Conservation (phyloP, 2,113 vertebrate genomes). For the Rynchops niger region DNA sequence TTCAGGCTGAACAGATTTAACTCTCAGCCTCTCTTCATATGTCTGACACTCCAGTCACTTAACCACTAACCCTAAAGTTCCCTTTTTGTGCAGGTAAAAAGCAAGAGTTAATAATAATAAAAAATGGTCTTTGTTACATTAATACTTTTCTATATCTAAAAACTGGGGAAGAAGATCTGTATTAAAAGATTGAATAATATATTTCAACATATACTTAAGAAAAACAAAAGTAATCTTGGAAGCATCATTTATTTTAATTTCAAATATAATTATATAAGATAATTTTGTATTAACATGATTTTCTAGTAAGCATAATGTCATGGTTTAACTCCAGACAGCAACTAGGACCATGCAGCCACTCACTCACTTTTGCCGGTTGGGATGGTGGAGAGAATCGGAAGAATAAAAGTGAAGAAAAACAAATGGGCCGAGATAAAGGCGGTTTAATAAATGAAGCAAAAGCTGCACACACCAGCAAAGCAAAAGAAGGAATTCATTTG, state of each 20-base stretch:
- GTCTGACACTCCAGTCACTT: accelerated
- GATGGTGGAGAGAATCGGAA: not conserved
- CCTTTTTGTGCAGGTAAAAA: not conserved
- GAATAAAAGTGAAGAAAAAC: not conserved
- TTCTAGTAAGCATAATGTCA: not conserved
- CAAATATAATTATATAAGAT: not conserved
- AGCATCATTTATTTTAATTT: not conserved
- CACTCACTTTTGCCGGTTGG: not conserved
- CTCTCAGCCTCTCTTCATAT: not conserved
- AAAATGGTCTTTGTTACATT: not conserved
- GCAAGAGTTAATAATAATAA: not conserved
- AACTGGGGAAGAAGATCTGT: not conserved
- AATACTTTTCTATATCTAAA: not conserved
- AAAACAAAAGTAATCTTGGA: not conserved
- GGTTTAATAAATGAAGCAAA: not conserved
- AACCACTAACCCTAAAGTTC: not conserved
- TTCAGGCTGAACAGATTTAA: not conserved
- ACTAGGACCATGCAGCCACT: not conserved
- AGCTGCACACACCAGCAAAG: not conserved
- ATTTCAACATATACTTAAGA: not conserved
- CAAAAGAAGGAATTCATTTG: not conserved
- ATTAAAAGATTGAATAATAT: not conserved
- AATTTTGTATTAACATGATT: not conserved
- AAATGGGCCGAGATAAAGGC: not conserved
- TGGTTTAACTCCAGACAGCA: not conserved